Evolutionary conservation across 92 coral and sea anemone species (phyloP).

Genomic region (Phenganax marumi): DNA sequence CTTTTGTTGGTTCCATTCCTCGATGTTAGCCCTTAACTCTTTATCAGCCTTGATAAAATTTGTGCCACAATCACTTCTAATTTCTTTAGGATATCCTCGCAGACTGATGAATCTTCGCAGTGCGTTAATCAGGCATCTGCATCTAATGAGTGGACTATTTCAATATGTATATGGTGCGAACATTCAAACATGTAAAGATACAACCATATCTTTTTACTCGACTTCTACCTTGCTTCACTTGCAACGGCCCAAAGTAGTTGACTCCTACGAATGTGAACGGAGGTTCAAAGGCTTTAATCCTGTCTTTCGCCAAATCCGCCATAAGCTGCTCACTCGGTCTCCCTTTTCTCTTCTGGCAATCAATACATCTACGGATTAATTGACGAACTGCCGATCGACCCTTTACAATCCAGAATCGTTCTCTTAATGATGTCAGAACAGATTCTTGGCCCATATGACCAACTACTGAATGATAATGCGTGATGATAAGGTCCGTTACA

Average conservation of each 20-base stretch:
- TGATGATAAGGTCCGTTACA: not conserved
- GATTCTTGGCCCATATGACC: not conserved
- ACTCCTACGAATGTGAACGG: too few relatives aligned
- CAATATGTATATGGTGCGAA: not conserved
- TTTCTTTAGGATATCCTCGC: not conserved
- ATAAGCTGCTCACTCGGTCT: too few relatives aligned
- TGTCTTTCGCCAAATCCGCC: too few relatives aligned
- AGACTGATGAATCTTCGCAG: not conserved
- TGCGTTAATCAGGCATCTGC: not conserved
- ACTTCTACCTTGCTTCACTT: too few relatives aligned
- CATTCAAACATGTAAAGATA: not conserved
- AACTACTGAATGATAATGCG: not conserved
- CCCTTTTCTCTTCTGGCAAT: too few relatives aligned
- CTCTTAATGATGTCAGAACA: not conserved
- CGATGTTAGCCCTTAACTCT: not conserved
- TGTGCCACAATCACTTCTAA: not conserved
- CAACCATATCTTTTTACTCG: not conserved
- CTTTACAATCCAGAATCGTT: too few relatives aligned
- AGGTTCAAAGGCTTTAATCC: too few relatives aligned
- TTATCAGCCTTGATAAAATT: not conserved
- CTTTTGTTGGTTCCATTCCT: conserved; percentile 26
- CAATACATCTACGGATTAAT: too few relatives aligned
- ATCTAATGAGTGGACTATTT: not conserved
- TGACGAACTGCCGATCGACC: too few relatives aligned
- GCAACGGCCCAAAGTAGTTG: too few relatives aligned